These are phyloP conservation scores for Drosophila pegasa DNA, from an alignment of 2,888 invertebrate species.

Conservation along the genomic window DNA sequence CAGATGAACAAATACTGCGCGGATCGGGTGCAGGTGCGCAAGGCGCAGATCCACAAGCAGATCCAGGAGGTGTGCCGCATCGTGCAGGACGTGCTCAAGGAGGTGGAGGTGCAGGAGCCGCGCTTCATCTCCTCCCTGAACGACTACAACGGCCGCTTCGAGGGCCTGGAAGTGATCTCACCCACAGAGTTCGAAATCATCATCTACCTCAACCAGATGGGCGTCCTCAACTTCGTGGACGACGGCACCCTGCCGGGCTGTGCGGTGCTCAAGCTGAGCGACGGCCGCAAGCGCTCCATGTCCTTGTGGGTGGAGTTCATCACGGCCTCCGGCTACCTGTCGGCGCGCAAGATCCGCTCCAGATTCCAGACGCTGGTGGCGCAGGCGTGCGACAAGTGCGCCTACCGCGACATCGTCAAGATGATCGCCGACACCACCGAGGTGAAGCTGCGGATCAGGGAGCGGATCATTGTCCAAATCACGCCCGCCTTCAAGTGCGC, in stretches of 20 bases:
- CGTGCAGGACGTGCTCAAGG: slow-evolving; percentile 97
- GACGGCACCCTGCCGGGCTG: slow-evolving; percentile 97
- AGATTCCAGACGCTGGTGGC: slow-evolving; percentile 96
- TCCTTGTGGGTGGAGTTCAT: slow-evolving; percentile 99
- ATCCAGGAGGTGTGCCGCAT: slow-evolving; percentile 96
- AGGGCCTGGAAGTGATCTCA: slow-evolving; percentile 96
- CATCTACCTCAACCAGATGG: slow-evolving; percentile 98
- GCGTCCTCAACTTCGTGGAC: slow-evolving; percentile 98
- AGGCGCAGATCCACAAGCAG: slow-evolving; percentile 94
- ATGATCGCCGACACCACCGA: slow-evolving; percentile 98
- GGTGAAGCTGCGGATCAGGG: slow-evolving; percentile 95
- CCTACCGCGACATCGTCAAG: slow-evolving; percentile 96
- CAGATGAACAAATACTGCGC: slow-evolving; percentile 98
- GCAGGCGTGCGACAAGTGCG: slow-evolving; percentile 96
- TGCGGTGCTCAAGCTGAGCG: slow-evolving; percentile 96
- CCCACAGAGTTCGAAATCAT: slow-evolving; percentile 98
- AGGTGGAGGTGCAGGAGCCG: slow-evolving; percentile 98
- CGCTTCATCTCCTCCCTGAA: slow-evolving; percentile 96
- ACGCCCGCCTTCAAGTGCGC: slow-evolving; percentile 98
- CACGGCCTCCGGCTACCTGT: slow-evolving; percentile 97
- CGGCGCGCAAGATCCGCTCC: slow-evolving; percentile 97
- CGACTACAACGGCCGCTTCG: slow-evolving; percentile 95
- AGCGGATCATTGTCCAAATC: slow-evolving; percentile 96
- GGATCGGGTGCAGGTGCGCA: slow-evolving; percentile 94
- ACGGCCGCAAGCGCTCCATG: slow-evolving; percentile 98